Percentiles rank a stretch among this genome's conserved stretches.
phyloP scores from a whole-genome alignment of 1,140 invertebrate species.

The Pseudoatta argentina region DNA sequence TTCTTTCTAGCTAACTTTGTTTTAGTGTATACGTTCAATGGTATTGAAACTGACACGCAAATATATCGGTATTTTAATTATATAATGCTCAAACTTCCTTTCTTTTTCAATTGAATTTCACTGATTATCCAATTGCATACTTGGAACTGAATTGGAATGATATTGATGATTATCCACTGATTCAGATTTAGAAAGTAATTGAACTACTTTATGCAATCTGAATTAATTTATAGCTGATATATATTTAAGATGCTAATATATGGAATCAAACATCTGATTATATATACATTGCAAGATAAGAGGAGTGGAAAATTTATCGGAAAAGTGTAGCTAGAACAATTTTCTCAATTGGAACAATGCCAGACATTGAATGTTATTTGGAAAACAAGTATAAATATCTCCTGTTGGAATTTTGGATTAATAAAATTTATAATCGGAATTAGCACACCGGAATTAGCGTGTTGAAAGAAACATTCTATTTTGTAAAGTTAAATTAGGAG shows the following conservation, averaged over 20 bases:
- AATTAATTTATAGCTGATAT: neutral
- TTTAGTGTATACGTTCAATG: too few relatives aligned
- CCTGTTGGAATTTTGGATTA: neutral
- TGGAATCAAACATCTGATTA: neutral
- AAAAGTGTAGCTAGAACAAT: neutral
- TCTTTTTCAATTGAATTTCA: too few relatives aligned
- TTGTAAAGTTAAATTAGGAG: neutral
- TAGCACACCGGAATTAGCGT: neutral
- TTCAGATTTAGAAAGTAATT: neutral
- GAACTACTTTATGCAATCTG: neutral
- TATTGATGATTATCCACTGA: too few relatives aligned
- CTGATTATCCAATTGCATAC: too few relatives aligned
- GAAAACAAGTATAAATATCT: slow-evolving; percentile 9
- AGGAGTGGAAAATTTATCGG: neutral
- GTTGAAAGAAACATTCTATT: neutral
- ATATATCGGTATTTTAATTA: too few relatives aligned
- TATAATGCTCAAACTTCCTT: too few relatives aligned
- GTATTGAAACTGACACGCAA: too few relatives aligned
- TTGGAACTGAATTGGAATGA: too few relatives aligned
- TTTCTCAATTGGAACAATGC: slow-evolving; percentile 38
- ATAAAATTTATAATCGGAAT: slow-evolving; percentile 2
- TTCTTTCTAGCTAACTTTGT: too few relatives aligned
- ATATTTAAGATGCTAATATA: neutral
- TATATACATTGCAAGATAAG: neutral
- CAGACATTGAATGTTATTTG: neutral